Conservation (phyloP, 2,797 vertebrate species). For the Crocidura indochinensis region DNA sequence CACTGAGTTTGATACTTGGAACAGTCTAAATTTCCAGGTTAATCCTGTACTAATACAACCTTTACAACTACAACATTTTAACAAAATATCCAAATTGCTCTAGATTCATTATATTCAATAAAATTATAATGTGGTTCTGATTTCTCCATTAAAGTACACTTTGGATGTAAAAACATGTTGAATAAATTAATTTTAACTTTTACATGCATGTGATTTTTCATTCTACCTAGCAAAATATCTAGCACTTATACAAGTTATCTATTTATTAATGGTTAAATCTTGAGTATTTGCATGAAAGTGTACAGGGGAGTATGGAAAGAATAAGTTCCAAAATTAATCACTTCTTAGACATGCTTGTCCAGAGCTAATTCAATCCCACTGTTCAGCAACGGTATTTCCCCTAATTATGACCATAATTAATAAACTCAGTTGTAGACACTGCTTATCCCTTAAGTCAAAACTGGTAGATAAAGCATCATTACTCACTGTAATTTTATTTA, state of each 20-base stretch:
- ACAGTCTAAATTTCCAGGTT: neutral
- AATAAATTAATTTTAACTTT: neutral
- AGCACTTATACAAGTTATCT: neutral
- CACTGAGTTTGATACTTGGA: too few species aligned
- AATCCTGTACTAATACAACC: neutral
- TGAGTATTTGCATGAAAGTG: neutral
- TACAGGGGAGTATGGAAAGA: too few species aligned
- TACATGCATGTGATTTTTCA: neutral
- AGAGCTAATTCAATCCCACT: neutral
- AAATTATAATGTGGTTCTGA: neutral
- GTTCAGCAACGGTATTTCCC: neutral
- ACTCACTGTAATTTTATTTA: neutral
- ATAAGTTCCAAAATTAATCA: neutral
- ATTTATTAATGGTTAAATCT: neutral
- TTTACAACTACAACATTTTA: neutral
- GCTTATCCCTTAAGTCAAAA: neutral
- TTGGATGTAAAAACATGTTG: neutral
- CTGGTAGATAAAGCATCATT: too few species aligned
- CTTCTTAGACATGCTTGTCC: neutral
- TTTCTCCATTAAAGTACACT: neutral
- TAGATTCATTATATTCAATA: neutral
- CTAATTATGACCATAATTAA: neutral
- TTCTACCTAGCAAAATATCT: neutral
- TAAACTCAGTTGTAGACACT: neutral
- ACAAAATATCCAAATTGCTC: constrained; percentile 1